Evolutionary conservation across 2,797 vertebrate species (phyloP), one percentile per base, ranked within the genome.

Genomic region (Cuculus canorus): DNA sequence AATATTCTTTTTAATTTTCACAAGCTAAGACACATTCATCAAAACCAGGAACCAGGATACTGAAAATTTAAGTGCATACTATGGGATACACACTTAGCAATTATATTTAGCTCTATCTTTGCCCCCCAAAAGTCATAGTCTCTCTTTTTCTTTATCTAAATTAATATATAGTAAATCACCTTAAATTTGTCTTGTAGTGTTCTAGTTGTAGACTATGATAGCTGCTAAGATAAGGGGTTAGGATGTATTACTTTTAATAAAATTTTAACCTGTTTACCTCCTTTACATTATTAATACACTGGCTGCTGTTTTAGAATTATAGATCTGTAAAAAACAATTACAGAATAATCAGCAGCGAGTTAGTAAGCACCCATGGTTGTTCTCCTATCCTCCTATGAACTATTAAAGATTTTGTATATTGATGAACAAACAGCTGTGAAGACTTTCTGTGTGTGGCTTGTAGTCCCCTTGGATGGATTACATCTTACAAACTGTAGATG

Each of bases 111-210:
- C 43, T 91, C 7, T 54, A 3, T 22, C 9, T 88, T 82, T 80
- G 3, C 11, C 5, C 2, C 4, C 0, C 1, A 11, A 43, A 43
- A 43, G 45, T 18, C 45, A 45, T 45, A 18, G 9, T 18, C 17
- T 45, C 45, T 45, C 18, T 43, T 43, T 43, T 43, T 45, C n/a
- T 45, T 45, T 17, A 45, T 45, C 45, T 45, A 45, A 73, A 0
- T 53, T 72, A 60, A 3, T 57, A 41, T 57, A 41, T 9, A 53
- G 64, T 39, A 73, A 48, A 65, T 59, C 5, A 54, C 2, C n/a
- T 45, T 60, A 50, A 41, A 5, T 66, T 73, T 48, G 0, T 50
- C 12, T 68, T 69, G 10, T 33, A 27, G 2, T 65, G 2, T 71
- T 92, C 43, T 59, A 52, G 7, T 23, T 45, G 17, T 25, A 84